A percentile compares a stretch with the other conserved stretches of the same genome.
Evolutionary conservation across 2,888 invertebrate genomes (phyloP).

Genomic region (Zele albiditarsus): DNA sequence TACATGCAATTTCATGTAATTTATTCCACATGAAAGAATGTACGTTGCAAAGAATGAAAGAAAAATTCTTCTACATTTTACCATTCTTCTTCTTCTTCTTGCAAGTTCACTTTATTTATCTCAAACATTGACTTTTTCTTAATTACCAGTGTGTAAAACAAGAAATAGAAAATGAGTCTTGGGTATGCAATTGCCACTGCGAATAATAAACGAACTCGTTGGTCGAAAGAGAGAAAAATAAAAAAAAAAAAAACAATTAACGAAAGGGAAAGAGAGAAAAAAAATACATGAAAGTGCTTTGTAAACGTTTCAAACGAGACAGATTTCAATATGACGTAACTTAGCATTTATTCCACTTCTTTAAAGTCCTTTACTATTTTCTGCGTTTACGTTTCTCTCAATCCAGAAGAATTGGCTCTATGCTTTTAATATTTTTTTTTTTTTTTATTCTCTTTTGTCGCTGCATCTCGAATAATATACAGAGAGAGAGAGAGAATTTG

Average conservation of each 20-base stretch:
- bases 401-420: no score
- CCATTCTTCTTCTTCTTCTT: neutral
- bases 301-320: neutral
- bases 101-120: conserved; percentile 28
- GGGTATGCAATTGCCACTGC: neutral
- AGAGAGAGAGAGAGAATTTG: neutral
- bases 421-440: neutral
- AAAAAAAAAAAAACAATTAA: neutral
- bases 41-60: no score
- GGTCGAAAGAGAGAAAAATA: neutral
- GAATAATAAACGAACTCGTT: conserved; percentile 4
- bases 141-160: neutral
- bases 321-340: conserved; percentile 24
- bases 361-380: neutral
- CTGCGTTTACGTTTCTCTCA: neutral
- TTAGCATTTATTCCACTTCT: neutral
- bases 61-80: neutral
- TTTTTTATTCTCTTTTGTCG: neutral
- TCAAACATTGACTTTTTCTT: neutral
- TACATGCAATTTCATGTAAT: no score
- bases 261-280: neutral
- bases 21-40: no score
- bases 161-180: neutral
- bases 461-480: neutral
- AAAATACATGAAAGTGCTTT: neutral